Evolutionary conservation across 1,140 invertebrate genomes (phyloP), one percentile per base, ranked within the genome.

Genomic region (Meloidogyne exigua): DNA sequence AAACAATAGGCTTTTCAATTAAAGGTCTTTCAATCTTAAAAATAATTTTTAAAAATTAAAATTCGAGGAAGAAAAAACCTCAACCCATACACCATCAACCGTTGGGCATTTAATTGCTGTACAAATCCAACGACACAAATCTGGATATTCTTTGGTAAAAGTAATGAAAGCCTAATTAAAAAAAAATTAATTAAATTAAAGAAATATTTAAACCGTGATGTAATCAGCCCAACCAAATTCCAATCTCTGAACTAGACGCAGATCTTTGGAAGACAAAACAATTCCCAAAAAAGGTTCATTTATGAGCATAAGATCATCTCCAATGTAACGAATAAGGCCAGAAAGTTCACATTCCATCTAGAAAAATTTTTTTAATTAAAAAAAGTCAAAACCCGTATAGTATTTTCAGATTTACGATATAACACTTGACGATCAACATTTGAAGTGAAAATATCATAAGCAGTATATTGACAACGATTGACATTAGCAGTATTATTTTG

Each of bases 231-330:
- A 68, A 5, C 66, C 66, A 25, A 5, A 23, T 10, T 73, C 72
- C 21, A 73, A 65, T 13, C 23, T 25, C 18, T 32, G 44, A 23
- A 73, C n/a, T 36, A 73, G 21, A n/a, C 57, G 21, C n/a, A 65
- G 13, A 73, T 73, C 36, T 13, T 32, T 25, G 25, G 49, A 12
- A 21, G 57, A 64, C 15, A 73, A 39, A 2, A 73, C 23, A 73
- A 39, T 23, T 57, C 72, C 72, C 57, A 73, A 73, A 21, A 62
- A 28, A 5, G 26, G 36, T 36, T 73, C 72, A 11, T 26, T 32
- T 25, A 39, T 28, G 4, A 73, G 9, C 12, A 73, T 36, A 13
- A 26, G 13, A 3, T 73, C 57, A 13, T 23, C 49, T 42, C 57
- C 57, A 62, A 42, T 15, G n/a, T 71, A 32, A 62, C 69, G 69